Conservation (phyloP, 2,888 invertebrate species). For the Drosophila colorata region DNA sequence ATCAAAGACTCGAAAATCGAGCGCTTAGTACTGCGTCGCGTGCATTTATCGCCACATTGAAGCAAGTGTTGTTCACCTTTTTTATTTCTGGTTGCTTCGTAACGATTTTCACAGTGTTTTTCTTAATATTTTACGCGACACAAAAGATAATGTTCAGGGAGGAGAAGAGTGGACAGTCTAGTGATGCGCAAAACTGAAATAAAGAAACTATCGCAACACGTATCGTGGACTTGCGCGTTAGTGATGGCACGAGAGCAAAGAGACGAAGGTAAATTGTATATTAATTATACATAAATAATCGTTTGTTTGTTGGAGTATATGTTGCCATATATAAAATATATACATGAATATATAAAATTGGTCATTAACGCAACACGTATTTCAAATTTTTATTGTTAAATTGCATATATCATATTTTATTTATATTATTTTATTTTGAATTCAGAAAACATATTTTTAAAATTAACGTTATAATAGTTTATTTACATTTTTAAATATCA, state of each 20-base stretch:
- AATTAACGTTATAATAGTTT: too few species aligned
- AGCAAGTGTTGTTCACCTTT: conserved; percentile 35
- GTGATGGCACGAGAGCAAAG: neutral
- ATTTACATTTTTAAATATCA: too few species aligned
- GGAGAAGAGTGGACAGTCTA: conserved; percentile 34
- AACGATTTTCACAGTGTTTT: conserved; percentile 62
- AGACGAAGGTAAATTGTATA: neutral
- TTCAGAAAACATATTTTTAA: too few species aligned
- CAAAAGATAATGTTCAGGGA: conserved; percentile 61
- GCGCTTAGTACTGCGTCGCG: conserved; percentile 36
- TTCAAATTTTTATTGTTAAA: too few species aligned
- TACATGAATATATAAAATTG: too few species aligned
- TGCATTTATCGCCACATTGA: conserved; percentile 60
- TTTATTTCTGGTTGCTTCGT: conserved; percentile 31
- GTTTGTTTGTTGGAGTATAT: neutral
- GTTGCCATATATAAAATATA: too few species aligned
- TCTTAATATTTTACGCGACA: conserved; percentile 72
- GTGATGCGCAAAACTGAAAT: conserved; percentile 17
- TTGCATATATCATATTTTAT: too few species aligned
- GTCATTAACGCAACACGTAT: too few species aligned
- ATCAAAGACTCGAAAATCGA: conserved; percentile 32
- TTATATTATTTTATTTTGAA: too few species aligned
- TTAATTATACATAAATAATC: neutral
- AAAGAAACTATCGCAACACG: conserved; percentile 15
- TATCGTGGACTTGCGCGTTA: neutral